These are phyloP conservation scores for Copsychus sechellarum DNA, from an alignment of 2,113 vertebrate species.

Conservation along the genomic window DNA sequence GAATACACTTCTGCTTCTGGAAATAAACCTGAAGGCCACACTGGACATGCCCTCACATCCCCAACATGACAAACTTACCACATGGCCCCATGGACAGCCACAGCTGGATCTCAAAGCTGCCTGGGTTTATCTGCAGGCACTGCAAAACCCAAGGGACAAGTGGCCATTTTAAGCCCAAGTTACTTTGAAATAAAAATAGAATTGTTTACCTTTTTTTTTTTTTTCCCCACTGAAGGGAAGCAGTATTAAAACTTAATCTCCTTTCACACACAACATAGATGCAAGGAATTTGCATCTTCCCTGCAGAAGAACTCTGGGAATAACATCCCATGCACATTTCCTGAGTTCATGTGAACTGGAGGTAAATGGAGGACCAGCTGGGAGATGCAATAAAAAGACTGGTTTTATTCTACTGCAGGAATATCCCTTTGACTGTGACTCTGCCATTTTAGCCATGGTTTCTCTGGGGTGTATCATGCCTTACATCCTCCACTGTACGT, in stretches of 20 bases:
- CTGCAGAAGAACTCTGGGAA: background rate
- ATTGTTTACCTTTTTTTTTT: background rate
- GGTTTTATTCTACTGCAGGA: constrained; percentile 40
- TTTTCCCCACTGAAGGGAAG: background rate
- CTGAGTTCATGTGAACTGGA: background rate
- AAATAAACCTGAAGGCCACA: background rate
- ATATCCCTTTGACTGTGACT: constrained; percentile 35
- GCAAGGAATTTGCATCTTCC: background rate
- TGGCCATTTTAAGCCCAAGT: background rate
- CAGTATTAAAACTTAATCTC: background rate
- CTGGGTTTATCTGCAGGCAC: constrained; percentile 41
- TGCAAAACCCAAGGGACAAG: constrained; percentile 75
- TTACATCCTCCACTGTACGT: constrained; percentile 51
- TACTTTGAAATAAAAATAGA: background rate
- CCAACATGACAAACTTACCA: background rate
- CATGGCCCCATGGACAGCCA: background rate
- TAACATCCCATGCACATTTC: background rate
- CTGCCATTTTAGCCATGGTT: constrained; percentile 21
- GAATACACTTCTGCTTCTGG: background rate
- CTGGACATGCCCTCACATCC: background rate
- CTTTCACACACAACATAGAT: background rate
- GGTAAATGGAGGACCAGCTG: background rate
- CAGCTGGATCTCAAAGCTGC: background rate
- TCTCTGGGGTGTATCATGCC: constrained; percentile 27
- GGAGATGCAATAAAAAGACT: background rate